A percentile compares a stretch with the other conserved stretches of the same genome.
phyloP scores from a whole-genome alignment of 1,140 invertebrate species.

The Drosophila ohnishii region DNA sequence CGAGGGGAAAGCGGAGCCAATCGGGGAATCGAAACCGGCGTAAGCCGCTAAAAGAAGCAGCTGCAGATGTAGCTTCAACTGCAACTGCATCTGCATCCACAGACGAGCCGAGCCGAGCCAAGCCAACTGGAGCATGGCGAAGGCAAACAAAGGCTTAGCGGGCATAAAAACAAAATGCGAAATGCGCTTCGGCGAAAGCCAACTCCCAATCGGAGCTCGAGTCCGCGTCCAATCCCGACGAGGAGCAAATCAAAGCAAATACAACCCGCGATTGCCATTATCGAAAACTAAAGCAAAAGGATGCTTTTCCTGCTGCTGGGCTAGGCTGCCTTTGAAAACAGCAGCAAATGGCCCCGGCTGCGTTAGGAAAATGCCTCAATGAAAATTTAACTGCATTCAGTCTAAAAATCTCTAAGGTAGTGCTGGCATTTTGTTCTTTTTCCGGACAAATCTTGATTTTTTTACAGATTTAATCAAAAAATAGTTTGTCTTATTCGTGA shows the following conservation, averaged over 20 bases:
- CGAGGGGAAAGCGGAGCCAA: constrained; percentile 28
- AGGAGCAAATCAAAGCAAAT: constrained; percentile 74
- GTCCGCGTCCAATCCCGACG: constrained; percentile 20
- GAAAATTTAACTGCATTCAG: constrained; percentile 34
- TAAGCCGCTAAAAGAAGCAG: constrained; percentile 59
- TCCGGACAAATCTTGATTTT: neutral
- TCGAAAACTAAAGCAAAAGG: constrained; percentile 47
- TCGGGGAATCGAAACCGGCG: constrained; percentile 50
- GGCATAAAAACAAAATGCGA: constrained; percentile 56
- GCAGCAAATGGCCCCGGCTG: constrained; percentile 11
- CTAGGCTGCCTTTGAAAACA: constrained; percentile 52
- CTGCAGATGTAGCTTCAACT: constrained; percentile 39
- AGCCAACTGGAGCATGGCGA: constrained; percentile 47
- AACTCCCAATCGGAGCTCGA: constrained; percentile 10
- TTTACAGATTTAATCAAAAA: neutral
- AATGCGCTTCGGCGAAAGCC: constrained; percentile 9
- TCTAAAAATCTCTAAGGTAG: constrained; percentile 1
- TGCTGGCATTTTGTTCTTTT: neutral
- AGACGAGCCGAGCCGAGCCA: neutral
- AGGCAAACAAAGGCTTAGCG: constrained; percentile 76
- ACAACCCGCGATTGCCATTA: constrained; percentile 76
- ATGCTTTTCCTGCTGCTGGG: neutral
- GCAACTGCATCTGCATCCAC: constrained; percentile 40
- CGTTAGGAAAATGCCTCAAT: constrained; percentile 18
- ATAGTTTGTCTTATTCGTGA: neutral